phyloP scores from a whole-genome alignment of 2,797 vertebrate genomes.

The Liasis olivaceus region DNA sequence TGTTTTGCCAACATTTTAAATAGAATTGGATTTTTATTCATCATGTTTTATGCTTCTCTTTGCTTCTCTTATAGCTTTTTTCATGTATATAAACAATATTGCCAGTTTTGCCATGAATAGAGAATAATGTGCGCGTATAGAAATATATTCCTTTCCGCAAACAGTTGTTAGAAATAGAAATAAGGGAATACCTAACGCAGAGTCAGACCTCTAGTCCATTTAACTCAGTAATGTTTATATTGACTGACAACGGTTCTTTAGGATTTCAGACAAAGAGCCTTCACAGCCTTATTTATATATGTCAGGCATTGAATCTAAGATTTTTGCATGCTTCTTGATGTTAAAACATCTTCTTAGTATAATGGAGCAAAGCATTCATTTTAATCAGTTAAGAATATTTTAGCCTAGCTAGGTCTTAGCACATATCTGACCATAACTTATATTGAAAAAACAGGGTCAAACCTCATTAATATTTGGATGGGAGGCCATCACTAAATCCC shows the following conservation, averaged over 20 bases:
- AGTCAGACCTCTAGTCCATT: background rate
- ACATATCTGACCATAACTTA: background rate
- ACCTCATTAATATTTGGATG: background rate
- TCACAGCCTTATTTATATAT: background rate
- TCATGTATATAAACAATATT: conserved; percentile 4
- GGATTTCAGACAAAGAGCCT: background rate
- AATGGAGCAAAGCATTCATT: conserved; percentile 37
- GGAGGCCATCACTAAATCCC: background rate
- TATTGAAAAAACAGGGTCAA: background rate
- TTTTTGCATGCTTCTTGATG: background rate
- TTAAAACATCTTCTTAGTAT: conserved; percentile 28
- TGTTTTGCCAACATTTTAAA: conserved; percentile 13
- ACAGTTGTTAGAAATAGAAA: background rate
- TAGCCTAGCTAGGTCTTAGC: background rate
- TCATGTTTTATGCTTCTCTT: background rate
- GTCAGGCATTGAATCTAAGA: too few species aligned
- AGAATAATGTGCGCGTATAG: too few species aligned
- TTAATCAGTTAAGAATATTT: conserved; percentile 52
- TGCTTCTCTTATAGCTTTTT: background rate
- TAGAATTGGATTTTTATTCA: background rate
- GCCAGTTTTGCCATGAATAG: background rate
- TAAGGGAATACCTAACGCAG: background rate
- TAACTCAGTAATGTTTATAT: background rate
- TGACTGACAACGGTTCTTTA: background rate
- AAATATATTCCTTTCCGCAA: background rate